Conservation (phyloP, 2,113 vertebrate species). For the Daubentonia madagascariensis region DNA sequence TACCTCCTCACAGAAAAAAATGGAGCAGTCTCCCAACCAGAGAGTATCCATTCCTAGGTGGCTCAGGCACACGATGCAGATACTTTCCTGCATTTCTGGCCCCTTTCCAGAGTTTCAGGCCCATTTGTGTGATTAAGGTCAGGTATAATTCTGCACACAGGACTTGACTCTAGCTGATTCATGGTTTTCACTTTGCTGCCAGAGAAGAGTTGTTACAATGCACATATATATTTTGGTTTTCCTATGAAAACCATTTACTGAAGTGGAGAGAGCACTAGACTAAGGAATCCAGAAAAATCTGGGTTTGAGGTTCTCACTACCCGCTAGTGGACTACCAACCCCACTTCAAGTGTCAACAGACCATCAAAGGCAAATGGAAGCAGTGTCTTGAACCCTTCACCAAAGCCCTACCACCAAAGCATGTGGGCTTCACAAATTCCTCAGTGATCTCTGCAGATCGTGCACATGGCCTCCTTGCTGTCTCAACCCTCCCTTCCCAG, state of each 20-base stretch:
- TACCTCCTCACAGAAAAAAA: neutral
- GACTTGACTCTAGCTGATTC: neutral
- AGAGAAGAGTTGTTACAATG: neutral
- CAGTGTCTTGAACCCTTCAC: neutral
- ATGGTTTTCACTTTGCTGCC: neutral
- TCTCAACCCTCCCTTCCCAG: no score
- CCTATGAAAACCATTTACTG: neutral
- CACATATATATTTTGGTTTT: neutral
- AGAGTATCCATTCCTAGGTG: neutral
- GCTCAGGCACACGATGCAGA: neutral
- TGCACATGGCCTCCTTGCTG: fast-evolving
- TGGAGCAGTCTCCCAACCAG: neutral
- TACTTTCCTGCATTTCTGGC: neutral
- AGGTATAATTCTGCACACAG: no score
- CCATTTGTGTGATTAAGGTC: neutral
- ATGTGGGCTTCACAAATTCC: no score
- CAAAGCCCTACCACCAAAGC: neutral
- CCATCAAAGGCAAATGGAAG: neutral
- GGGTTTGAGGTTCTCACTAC: neutral
- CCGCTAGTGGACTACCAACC: neutral
- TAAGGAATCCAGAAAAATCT: neutral
- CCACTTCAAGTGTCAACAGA: neutral
- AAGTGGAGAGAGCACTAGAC: neutral
- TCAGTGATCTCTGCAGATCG: no score
- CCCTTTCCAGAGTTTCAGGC: neutral